These are phyloP conservation scores for Ceratothoa steindachneri DNA, from an alignment of 2,888 invertebrate species.

Conservation along the genomic window DNA sequence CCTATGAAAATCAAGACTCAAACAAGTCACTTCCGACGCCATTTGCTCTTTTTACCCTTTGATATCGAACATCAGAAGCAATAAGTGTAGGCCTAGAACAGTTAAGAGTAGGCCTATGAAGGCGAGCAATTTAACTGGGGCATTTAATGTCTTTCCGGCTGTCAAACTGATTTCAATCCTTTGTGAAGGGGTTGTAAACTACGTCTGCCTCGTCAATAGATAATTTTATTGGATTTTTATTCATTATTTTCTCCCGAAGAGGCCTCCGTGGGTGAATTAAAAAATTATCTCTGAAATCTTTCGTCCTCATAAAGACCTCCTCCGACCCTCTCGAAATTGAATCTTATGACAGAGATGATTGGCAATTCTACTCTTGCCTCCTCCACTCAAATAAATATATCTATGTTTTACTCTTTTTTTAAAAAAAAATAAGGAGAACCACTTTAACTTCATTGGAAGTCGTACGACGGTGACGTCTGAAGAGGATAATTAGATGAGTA, in stretches of 20 bases:
- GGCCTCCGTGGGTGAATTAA: background rate
- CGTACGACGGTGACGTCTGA: no score
- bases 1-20: constrained; percentile 12
- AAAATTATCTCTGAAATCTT: background rate
- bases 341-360: no score
- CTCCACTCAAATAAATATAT: no score
- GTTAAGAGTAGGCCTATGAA: constrained; percentile 7
- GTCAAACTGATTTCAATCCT: constrained; percentile 9
- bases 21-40: constrained; percentile 13
- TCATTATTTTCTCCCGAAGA: background rate
- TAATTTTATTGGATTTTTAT: constrained; percentile 13
- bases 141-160: constrained; percentile 13
- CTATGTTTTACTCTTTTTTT: no score
- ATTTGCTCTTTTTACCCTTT: constrained; percentile 10
- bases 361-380: no score
- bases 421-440: no score
- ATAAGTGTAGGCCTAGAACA: constrained; percentile 4
- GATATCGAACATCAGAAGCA: constrained; percentile 9
- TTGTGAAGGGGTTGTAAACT: constrained; percentile 8
- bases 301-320: background rate
- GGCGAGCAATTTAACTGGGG: constrained; percentile 10
- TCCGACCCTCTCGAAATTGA: background rate
- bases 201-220: constrained; percentile 7
- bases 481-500: no score
- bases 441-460: no score